Percentiles rank a stretch among this genome's conserved stretches.
phyloP scores from a whole-genome alignment of 2,113 vertebrate genomes.

The Lepus americanus region DNA sequence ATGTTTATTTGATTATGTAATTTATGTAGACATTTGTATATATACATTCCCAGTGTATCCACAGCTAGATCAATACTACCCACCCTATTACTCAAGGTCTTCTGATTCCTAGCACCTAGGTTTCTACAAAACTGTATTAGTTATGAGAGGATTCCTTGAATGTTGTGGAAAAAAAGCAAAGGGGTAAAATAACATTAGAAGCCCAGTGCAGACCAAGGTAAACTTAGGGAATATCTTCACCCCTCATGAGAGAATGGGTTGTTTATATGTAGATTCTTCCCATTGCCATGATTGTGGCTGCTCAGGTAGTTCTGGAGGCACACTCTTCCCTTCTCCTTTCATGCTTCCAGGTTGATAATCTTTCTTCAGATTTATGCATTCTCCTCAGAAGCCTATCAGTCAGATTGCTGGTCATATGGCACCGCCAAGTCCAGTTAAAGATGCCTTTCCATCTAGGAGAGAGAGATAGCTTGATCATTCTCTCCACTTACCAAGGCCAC shows the following conservation, averaged over 20 bases:
- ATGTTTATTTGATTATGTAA: constrained; percentile 1
- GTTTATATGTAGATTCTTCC: background rate
- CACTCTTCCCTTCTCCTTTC: background rate
- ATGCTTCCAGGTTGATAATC: background rate
- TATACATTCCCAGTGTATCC: background rate
- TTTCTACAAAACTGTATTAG: background rate
- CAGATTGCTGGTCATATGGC: background rate
- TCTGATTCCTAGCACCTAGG: background rate
- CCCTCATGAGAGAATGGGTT: background rate
- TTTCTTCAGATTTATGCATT: background rate
- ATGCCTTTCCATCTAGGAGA: background rate
- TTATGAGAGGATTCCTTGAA: background rate
- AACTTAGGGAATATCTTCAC: background rate
- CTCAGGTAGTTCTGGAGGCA: background rate
- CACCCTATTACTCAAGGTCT: background rate
- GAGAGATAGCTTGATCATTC: background rate
- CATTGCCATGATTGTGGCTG: background rate
- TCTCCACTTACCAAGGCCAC: background rate
- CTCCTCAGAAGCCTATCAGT: background rate
- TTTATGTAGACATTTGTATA: too few relatives aligned
- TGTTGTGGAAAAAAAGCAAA: background rate
- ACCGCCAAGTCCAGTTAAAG: background rate
- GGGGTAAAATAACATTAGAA: background rate
- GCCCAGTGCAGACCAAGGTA: background rate
- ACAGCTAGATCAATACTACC: background rate